Conservation (phyloP, 2,797 vertebrate genomes). For the Petrocephalus sullivani region DNA sequence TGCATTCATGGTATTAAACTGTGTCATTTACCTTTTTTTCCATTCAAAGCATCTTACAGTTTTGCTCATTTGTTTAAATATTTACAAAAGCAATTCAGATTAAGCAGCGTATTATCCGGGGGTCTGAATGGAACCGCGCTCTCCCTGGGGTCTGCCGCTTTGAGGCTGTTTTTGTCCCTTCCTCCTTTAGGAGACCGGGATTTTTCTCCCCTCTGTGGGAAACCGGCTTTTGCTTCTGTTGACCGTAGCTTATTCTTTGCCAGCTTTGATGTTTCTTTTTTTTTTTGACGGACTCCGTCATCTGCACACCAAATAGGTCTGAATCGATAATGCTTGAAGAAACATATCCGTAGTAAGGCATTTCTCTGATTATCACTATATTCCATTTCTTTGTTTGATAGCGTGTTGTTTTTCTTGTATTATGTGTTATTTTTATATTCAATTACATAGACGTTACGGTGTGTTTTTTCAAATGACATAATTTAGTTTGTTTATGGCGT, state of each 20-base stretch:
- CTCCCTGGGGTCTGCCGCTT: conserved; percentile 1
- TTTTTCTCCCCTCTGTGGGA: conserved; percentile 1
- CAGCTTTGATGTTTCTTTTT: conserved; percentile 1
- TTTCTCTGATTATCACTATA: neutral
- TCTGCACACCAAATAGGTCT: neutral
- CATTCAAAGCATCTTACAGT: neutral
- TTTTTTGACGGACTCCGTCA: neutral
- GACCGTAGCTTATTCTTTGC: neutral
- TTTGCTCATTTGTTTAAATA: conserved; percentile 2
- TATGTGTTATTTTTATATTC: neutral
- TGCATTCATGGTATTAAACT: neutral
- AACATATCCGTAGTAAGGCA: neutral
- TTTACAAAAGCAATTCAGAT: conserved; percentile 11
- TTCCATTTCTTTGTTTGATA: neutral
- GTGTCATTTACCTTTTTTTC: neutral
- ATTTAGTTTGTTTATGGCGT: conserved; percentile 5
- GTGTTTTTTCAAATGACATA: neutral
- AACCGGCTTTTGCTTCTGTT: neutral
- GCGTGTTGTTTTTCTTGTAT: neutral
- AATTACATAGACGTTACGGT: neutral
- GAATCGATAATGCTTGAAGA: neutral
- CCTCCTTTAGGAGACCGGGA: neutral
- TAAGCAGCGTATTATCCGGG: neutral
- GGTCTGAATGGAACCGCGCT: neutral
- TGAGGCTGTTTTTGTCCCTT: conserved; percentile 4